Percentiles rank a stretch among this genome's conserved stretches.
phyloP scores from a whole-genome alignment of 2,113 vertebrate genomes.

The Fulmarus glacialis region DNA sequence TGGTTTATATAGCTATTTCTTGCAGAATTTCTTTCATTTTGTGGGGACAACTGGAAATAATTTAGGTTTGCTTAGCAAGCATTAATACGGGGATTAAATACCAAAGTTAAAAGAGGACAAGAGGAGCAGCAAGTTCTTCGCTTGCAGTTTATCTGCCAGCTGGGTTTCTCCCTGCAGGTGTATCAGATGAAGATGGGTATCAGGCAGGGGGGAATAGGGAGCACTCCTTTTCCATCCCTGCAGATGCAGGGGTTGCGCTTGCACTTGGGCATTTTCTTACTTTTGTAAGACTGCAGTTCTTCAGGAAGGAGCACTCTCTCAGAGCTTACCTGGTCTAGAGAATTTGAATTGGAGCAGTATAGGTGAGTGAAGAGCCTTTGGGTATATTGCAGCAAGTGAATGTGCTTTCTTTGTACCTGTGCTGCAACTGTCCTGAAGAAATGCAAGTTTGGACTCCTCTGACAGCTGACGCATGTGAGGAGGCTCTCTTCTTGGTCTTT shows the following conservation, averaged over 20 bases:
- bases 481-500: neutral
- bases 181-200: neutral
- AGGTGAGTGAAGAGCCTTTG: neutral
- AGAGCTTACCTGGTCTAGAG: neutral
- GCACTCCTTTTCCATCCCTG: neutral
- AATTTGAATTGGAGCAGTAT: neutral
- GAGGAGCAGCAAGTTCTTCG: neutral
- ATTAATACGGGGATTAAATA: neutral
- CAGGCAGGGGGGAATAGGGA: neutral
- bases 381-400: neutral
- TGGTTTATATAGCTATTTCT: constrained; percentile 47
- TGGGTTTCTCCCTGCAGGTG: neutral
- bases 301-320: neutral
- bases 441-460: neutral
- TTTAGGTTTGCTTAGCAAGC: constrained; percentile 7
- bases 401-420: neutral
- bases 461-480: neutral
- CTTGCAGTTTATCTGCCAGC: neutral
- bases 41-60: neutral
- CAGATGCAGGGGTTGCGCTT: neutral
- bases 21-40: neutral
- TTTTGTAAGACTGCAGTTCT: neutral
- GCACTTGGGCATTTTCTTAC: neutral
- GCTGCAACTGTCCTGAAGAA: neutral
- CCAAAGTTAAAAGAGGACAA: neutral